Percentiles rank a stretch among this genome's conserved stretches.
These are phyloP conservation scores for Zalophus californianus DNA, from an alignment of 2,797 vertebrate genomes.

Conservation along the genomic window DNA sequence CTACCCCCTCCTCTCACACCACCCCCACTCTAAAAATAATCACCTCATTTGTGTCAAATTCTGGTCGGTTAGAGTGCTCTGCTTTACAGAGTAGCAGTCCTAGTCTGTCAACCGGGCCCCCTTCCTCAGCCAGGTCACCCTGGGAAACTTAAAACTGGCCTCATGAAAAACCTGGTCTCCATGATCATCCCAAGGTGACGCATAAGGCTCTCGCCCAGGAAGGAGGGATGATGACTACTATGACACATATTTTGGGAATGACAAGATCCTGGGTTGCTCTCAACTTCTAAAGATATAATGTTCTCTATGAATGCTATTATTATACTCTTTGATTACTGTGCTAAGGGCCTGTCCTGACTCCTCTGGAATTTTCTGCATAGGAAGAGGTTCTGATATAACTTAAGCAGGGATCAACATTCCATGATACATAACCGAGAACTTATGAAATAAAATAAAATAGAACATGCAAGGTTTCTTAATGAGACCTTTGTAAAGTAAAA, in stretches of 20 bases:
- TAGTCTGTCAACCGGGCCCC: background rate
- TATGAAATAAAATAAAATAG: background rate
- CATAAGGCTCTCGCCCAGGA: background rate
- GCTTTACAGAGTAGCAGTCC: background rate
- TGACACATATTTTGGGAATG: background rate
- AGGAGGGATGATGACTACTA: background rate
- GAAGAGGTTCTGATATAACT: background rate
- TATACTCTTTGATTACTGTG: background rate
- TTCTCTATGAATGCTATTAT: background rate
- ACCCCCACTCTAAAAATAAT: background rate
- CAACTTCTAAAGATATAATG: background rate
- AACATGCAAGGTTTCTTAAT: background rate
- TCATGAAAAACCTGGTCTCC: background rate
- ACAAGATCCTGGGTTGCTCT: background rate
- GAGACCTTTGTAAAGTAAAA: slow-evolving; percentile 7
- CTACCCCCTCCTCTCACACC: background rate
- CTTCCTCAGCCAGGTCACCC: background rate
- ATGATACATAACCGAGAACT: background rate
- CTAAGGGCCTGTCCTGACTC: background rate
- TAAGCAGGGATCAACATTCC: slow-evolving; percentile 11
- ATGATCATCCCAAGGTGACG: background rate
- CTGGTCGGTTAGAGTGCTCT: background rate
- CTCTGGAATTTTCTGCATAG: background rate
- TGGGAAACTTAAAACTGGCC: background rate
- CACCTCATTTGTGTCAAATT: background rate